Percentiles rank a stretch among this genome's conserved stretches.
phyloP scores from a whole-genome alignment of 1,140 invertebrate genomes.

The Trichonephila clavata region DNA sequence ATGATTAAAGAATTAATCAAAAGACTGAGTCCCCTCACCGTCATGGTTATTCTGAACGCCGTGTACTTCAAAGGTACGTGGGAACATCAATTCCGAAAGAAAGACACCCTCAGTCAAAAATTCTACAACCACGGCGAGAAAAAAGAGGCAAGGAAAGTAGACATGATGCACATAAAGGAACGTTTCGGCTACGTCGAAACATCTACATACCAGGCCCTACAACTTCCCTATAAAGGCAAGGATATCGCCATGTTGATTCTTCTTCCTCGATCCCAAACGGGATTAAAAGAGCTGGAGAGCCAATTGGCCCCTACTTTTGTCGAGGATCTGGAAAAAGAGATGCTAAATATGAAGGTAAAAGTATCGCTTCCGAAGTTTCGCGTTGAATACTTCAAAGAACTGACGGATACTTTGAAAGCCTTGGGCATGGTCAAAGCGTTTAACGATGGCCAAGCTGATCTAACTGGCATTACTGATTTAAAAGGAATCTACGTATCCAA shows the following conservation, averaged over 20 bases:
- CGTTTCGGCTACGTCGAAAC: not conserved
- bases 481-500: constrained; percentile 77
- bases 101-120: constrained; percentile 21
- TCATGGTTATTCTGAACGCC: constrained; percentile 79
- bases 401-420: constrained; percentile 68
- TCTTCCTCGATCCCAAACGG: constrained; percentile 78
- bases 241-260: constrained; percentile 80
- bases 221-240: constrained; percentile 85
- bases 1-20: constrained; percentile 83
- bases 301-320: constrained; percentile 82
- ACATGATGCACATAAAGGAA: constrained; percentile 60
- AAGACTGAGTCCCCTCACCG: constrained; percentile 66
- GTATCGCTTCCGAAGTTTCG: constrained; percentile 79
- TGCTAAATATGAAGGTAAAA: constrained; percentile 46
- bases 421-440: constrained; percentile 78
- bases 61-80: constrained; percentile 80
- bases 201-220: not conserved
- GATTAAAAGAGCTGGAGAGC: constrained; percentile 81
- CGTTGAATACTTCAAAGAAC: constrained; percentile 69
- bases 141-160: not conserved
- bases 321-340: constrained; percentile 50
- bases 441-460: constrained; percentile 61
- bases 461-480: constrained; percentile 76
- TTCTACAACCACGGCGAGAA: constrained; percentile 41
- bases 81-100: constrained; percentile 67